Evolutionary conservation across 2,888 invertebrate species (phyloP).

Genomic region (Cordilura impudica): DNA sequence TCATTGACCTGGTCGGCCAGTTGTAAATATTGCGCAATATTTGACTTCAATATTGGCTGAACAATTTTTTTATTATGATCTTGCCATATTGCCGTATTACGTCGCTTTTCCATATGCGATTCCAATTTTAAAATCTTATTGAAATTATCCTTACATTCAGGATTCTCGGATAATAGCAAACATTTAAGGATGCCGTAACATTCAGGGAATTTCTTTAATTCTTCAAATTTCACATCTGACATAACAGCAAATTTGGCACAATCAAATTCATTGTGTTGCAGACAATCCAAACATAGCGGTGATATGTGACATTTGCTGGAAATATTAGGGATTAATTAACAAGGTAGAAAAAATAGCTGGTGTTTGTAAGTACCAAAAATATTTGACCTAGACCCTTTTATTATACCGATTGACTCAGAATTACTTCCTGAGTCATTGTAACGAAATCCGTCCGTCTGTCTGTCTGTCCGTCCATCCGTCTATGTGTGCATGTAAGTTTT

Average conservation of each 20-base stretch:
- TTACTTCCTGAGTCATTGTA: too few relatives aligned
- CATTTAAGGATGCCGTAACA: slow-evolving; percentile 77
- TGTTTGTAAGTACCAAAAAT: too few relatives aligned
- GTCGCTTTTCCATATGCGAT: slow-evolving; percentile 80
- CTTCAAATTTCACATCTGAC: slow-evolving; percentile 70
- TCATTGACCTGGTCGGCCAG: slow-evolving; percentile 76
- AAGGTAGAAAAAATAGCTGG: too few relatives aligned
- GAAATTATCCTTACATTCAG: slow-evolving; percentile 77
- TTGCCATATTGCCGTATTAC: slow-evolving; percentile 80
- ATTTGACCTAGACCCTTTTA: too few relatives aligned
- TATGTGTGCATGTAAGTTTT: too few relatives aligned
- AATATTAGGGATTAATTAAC: too few relatives aligned
- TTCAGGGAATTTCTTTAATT: slow-evolving; percentile 70
- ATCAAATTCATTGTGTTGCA: slow-evolving; percentile 79
- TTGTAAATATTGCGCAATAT: slow-evolving; percentile 67
- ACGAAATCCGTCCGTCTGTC: too few relatives aligned
- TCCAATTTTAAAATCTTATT: slow-evolving; percentile 80
- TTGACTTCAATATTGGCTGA: slow-evolving; percentile 69
- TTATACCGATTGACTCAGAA: too few relatives aligned
- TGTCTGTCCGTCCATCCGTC: too few relatives aligned
- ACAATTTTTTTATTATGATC: slow-evolving; percentile 79
- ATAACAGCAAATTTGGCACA: slow-evolving; percentile 79
- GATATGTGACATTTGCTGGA: slow-evolving; percentile 79
- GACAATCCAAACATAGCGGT: slow-evolving; percentile 78
- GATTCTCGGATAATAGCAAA: slow-evolving; percentile 78